Base-by-base conservation (phyloP, 2,113 vertebrate genomes). In the Excalfactoria chinensis region DNA sequence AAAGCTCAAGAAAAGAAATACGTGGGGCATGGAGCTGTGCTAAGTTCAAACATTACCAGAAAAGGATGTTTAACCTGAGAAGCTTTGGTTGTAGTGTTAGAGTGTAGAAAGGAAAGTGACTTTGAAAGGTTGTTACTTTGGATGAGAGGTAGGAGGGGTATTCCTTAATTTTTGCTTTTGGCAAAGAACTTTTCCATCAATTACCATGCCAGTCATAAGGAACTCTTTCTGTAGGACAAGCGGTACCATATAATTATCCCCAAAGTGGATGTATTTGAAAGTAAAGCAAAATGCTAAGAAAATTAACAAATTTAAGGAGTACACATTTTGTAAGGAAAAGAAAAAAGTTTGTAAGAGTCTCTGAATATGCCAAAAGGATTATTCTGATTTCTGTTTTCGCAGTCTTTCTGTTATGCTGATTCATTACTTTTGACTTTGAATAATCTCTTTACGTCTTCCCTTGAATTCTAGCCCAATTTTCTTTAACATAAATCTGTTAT, bases 371-470 rank as follows among this genome's bases (percentile, higher is more conserved):
- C 68, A 55, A 76, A 91, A 76, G 37, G 20, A 44, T 83, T 85
- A 60, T 75, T 48, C 19, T 35, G 41, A 46, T 13, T 60, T 59
- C 26, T 28, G 35, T 82, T 93, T 87, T 76, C 30, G 48, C 75
- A 44, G 41, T 30, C 13, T 53, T 86, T 70, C 7, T 83, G 37
- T 85, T 79, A 64, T 56, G 25, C n/a, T 60, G 8, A 15, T 83
- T 91, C 49, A 58, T 88, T 76, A 7, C 7, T 82, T 93, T 91
- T 67, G 15, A 66, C 67, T 89, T 83, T 72, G 41, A 79, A 72
- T 66, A 60, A 12, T 12, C 11, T 60, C 89, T 93, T 79, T 71
- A 44, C 79, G 93, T 87, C 12, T 66, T 62, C 4, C 35, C 8
- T 88, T 85, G 44, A 63, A 43, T 83, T 80, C 82, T 55, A 83